Evolutionary conservation across 2,888 invertebrate species (phyloP).

Genomic region (Xylota segnis): DNA sequence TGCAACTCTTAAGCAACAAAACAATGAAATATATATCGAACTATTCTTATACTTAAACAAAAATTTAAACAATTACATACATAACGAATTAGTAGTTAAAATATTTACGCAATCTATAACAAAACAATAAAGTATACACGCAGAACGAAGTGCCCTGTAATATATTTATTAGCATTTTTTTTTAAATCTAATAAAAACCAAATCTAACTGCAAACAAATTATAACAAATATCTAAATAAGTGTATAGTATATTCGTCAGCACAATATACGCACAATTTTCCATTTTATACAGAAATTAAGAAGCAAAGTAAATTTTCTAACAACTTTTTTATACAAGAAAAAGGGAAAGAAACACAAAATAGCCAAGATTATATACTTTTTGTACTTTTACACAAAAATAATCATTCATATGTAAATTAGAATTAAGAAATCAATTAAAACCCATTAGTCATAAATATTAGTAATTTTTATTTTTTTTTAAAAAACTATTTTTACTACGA

Average conservation of each 20-base stretch:
- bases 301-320: slow-evolving; percentile 46
- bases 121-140: slow-evolving; percentile 18
- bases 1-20: slow-evolving; percentile 47
- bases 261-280: slow-evolving; percentile 60
- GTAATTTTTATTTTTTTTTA: slow-evolving; percentile 28
- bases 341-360: slow-evolving; percentile 56
- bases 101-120: slow-evolving; percentile 41
- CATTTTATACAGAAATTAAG: slow-evolving; percentile 43
- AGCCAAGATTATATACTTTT: slow-evolving; percentile 77
- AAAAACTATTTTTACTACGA: slow-evolving; percentile 50
- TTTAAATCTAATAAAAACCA: slow-evolving; percentile 23
- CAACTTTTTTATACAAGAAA: slow-evolving; percentile 65
- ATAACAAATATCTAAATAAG: slow-evolving; percentile 4
- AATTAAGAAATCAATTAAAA: slow-evolving; percentile 33
- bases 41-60: slow-evolving; percentile 42
- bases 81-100: slow-evolving; percentile 36
- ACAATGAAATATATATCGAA: slow-evolving; percentile 46
- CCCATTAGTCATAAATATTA: slow-evolving; percentile 62
- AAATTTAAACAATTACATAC: neutral
- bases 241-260: slow-evolving; percentile 44
- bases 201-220: slow-evolving; percentile 19
- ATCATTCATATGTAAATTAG: slow-evolving; percentile 50
- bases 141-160: slow-evolving; percentile 69
- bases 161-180: slow-evolving; percentile 58
- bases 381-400: slow-evolving; percentile 68